Base-by-base conservation (phyloP, 2,113 vertebrate genomes). In the Gavia stellata region DNA sequence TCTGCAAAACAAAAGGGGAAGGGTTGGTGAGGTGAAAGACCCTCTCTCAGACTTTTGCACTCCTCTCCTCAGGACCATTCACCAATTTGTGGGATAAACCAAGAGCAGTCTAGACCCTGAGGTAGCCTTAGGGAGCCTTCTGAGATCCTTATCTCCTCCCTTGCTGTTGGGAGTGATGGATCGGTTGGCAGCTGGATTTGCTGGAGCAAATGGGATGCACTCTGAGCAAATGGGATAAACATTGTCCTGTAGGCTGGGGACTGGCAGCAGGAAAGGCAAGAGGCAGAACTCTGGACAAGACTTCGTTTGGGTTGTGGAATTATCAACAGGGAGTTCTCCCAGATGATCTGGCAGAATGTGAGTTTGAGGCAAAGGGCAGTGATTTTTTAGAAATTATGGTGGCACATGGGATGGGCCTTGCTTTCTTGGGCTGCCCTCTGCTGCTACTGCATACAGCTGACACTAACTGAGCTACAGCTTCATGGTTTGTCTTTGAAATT, bases 401-500 rank as follows among this genome's bases (percentile, higher is more conserved):
- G 59, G 68, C 59, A 38, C 16, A 2, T 13, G 40, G 17, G 28
- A 42, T 68, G 28, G 34, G n/a, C 36, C 20, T 93, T 47, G 20
- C 58, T 53, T 81, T 83, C 49, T 61, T 44, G 42, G 52, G 24
- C 77, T 71, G 56, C 61, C 49, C 59, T 67, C 55, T 77, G 33
- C 52, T 92, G 66, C 78, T 77, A 1, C 33, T 90, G 75, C n/a
- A 10, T 40, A 40, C 14, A n/a, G 72, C 72, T 87, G 62, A 72
- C 23, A 21, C 31, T 23, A 17, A 20, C 56, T 42, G 75, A 78
- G 72, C 45, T 94, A 34, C 70, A 68, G 85, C 81, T 93, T 90
- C 71, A n/a, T 73, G 38, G 33, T 84, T 84, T 92, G 23, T 81
- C 89, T 96, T 95, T 91, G 83, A 88, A 94, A 94, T 91, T 89